Percentiles rank a stretch among this genome's conserved stretches.
phyloP scores from a whole-genome alignment of 1,140 invertebrate genomes.

The Drosophila setifemur region DNA sequence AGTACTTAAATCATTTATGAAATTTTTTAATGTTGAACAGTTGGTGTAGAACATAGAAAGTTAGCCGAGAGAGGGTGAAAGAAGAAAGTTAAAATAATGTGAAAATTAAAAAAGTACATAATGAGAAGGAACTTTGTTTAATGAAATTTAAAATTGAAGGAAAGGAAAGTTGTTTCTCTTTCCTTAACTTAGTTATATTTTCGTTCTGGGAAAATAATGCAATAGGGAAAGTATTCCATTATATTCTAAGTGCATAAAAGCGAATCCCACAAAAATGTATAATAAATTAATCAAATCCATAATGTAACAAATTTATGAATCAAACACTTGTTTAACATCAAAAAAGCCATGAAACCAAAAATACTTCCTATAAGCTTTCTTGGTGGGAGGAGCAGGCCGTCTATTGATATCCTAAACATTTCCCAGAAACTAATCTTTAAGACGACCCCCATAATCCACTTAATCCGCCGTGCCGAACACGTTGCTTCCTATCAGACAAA shows the following conservation, averaged over 20 bases:
- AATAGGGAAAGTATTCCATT: too few relatives aligned
- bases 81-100: neutral
- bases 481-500: conserved; percentile 34
- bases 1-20: conserved; percentile 33
- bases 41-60: neutral
- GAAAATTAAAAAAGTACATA: neutral
- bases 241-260: too few relatives aligned
- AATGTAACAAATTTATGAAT: neutral
- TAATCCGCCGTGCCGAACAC: conserved; percentile 37
- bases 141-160: too few relatives aligned
- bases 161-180: too few relatives aligned
- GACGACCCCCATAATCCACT: conserved; percentile 43
- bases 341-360: neutral
- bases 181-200: too few relatives aligned
- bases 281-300: too few relatives aligned
- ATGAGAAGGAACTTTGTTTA: too few relatives aligned
- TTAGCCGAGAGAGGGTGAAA: neutral
- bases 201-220: too few relatives aligned
- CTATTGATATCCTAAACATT: conserved; percentile 15
- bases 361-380: neutral
- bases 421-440: conserved; percentile 33
- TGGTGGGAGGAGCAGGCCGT: neutral
- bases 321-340: conserved; percentile 19
- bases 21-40: conserved; percentile 11
- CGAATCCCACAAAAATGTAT: too few relatives aligned